phyloP scores from a whole-genome alignment of 2,113 vertebrate genomes.

The Casuarius casuarius region DNA sequence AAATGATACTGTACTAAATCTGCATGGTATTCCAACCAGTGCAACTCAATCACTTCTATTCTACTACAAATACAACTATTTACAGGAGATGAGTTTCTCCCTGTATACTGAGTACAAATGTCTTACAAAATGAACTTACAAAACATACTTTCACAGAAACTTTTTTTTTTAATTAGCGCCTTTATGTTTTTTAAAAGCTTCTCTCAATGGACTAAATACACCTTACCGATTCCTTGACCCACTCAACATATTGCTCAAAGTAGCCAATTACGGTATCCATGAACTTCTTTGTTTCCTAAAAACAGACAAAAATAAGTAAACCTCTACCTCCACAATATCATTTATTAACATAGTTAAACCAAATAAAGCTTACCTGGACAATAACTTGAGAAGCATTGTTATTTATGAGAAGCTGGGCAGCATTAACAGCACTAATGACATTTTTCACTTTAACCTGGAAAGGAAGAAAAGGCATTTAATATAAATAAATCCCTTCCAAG shows the following conservation, averaged over 20 bases:
- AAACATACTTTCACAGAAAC: background rate
- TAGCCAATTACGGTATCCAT: conserved; percentile 83
- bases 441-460: conserved; percentile 82
- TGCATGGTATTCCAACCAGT: background rate
- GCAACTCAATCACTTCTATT: background rate
- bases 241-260: conserved; percentile 88
- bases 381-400: conserved; percentile 82
- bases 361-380: conserved; percentile 76
- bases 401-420: conserved; percentile 86
- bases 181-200: background rate
- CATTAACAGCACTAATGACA: conserved; percentile 79
- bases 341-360: background rate
- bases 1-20: background rate
- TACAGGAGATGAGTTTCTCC: background rate
- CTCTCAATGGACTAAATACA: background rate
- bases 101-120: background rate
- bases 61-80: background rate
- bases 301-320: background rate
- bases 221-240: conserved; percentile 90
- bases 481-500: background rate
- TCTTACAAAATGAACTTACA: background rate
- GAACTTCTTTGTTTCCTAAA: conserved; percentile 86
- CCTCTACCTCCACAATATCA: background rate
- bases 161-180: background rate
- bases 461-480: background rate